phyloP scores from a whole-genome alignment of 1,140 invertebrate species.

The Portunus trituberculatus region DNA sequence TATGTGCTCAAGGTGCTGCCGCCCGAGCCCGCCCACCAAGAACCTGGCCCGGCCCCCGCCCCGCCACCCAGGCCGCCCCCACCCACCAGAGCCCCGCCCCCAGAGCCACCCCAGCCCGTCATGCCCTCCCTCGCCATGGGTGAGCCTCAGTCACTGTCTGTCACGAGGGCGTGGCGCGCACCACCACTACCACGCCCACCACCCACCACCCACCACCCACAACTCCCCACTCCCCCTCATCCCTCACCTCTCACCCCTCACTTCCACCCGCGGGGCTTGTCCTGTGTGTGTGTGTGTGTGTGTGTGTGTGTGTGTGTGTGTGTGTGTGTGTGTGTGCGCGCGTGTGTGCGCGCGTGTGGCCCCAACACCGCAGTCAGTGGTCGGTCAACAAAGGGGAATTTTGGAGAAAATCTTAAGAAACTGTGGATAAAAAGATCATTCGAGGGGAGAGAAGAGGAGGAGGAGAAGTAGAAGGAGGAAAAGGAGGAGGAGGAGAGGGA shows the following conservation, averaged over 20 bases:
- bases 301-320: neutral
- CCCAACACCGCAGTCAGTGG: neutral
- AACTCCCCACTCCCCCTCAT: conserved; percentile 52
- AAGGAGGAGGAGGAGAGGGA: neutral
- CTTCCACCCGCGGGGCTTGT: neutral
- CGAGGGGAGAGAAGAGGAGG: neutral
- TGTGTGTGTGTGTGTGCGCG: neutral
- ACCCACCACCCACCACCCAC: conserved; percentile 48
- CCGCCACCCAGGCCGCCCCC: conserved; percentile 52
- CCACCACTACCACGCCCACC: conserved; percentile 55
- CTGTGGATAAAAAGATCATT: neutral
- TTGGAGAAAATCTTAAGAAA: neutral
- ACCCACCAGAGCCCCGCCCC: conserved; percentile 64
- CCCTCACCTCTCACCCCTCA: conserved; percentile 64
- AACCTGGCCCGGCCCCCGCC: conserved; percentile 56
- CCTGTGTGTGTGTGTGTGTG: too few species aligned
- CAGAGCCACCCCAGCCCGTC: conserved; percentile 65
- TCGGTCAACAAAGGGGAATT: neutral
- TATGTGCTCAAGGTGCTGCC: conserved; percentile 70
- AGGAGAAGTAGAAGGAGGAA: conserved; percentile 25
- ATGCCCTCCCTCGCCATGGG: conserved; percentile 71
- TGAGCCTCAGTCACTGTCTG: conserved; percentile 68
- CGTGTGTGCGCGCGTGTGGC: neutral
- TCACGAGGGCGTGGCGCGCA: conserved; percentile 53
- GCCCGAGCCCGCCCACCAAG: conserved; percentile 73